Conservation (phyloP, 2,888 invertebrate species). For the Anoncus sp. region DNA sequence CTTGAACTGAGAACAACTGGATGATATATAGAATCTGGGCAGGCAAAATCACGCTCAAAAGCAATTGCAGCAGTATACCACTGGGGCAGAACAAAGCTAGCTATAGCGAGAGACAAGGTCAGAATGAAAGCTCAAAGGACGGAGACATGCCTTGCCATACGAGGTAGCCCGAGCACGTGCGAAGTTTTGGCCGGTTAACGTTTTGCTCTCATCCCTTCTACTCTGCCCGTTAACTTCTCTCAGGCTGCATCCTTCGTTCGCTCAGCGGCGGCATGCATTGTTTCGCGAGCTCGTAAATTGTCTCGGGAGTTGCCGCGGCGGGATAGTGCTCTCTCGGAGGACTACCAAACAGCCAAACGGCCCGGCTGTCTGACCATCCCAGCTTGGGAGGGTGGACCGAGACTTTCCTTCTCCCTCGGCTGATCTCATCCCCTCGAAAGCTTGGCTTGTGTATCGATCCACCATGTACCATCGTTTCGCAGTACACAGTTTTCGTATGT, state of each 20-base stretch:
- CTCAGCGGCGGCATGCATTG: constrained; percentile 71
- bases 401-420: constrained; percentile 52
- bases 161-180: constrained; percentile 51
- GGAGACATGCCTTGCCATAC: constrained; percentile 32
- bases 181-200: constrained; percentile 56
- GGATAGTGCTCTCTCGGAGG: constrained; percentile 41
- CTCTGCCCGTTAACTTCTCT: constrained; percentile 57
- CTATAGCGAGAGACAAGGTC: constrained; percentile 34
- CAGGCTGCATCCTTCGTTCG: constrained; percentile 47
- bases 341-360: constrained; percentile 48
- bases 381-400: constrained; percentile 35
- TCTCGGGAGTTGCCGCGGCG: constrained; percentile 71
- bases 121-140: constrained; percentile 34
- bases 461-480: not conserved
- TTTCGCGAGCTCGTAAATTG: constrained; percentile 77
- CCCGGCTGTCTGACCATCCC: constrained; percentile 41
- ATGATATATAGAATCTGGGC: constrained; percentile 25
- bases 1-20: constrained; percentile 28
- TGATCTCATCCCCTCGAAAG: constrained; percentile 46
- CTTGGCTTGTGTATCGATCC: constrained; percentile 1
- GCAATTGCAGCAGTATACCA: constrained; percentile 38
- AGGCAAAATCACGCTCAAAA: constrained; percentile 43
- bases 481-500: not conserved
- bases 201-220: constrained; percentile 33
- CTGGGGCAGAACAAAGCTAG: constrained; percentile 41